These are phyloP conservation scores for Eupithecia tripunctaria DNA, from an alignment of 2,888 invertebrate genomes.

Conservation along the genomic window DNA sequence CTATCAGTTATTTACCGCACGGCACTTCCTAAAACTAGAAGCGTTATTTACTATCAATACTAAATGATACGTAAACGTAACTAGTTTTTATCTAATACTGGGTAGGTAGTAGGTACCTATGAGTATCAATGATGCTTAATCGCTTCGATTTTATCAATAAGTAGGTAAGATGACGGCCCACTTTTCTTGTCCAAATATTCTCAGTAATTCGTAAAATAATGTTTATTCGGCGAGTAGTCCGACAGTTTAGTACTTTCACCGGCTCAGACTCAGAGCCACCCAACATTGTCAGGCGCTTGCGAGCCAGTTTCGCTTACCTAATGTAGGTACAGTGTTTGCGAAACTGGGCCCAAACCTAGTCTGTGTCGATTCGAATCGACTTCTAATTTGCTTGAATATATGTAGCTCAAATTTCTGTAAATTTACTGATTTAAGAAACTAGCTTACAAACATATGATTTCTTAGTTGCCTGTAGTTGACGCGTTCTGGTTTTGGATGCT, in stretches of 20 bases:
- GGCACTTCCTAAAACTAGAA: background rate
- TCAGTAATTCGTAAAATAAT: conserved; percentile 16
- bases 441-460: background rate
- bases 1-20: background rate
- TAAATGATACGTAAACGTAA: background rate
- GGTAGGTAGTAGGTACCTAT: background rate
- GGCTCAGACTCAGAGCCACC: conserved; percentile 51
- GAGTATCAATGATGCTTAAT: background rate
- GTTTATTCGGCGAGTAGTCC: conserved; percentile 55
- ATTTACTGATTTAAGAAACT: background rate
- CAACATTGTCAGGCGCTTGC: conserved; percentile 72
- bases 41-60: background rate
- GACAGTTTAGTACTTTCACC: conserved; percentile 73
- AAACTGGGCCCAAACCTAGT: conserved; percentile 62
- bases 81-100: background rate
- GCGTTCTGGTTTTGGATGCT: background rate
- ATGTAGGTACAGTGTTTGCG: conserved; percentile 66
- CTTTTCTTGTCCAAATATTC: background rate
- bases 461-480: background rate
- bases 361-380: conserved; percentile 3
- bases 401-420: background rate
- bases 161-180: background rate
- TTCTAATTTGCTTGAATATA: conserved; percentile 12
- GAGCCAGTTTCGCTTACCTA: conserved; percentile 76
- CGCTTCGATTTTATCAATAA: background rate